phyloP scores from a whole-genome alignment of 2,888 invertebrate genomes.

The Apocheima hispidaria region DNA sequence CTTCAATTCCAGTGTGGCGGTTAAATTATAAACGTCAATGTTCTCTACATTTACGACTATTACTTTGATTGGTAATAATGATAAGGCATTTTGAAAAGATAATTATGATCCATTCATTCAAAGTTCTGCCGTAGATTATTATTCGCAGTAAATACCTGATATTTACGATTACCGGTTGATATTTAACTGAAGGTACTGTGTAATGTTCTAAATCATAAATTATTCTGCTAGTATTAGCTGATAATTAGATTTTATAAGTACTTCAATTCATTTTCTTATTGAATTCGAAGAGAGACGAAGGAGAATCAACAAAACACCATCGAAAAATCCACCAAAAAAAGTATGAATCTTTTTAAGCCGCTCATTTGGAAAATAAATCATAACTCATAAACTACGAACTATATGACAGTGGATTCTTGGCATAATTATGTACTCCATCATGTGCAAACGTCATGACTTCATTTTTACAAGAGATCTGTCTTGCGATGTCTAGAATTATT shows the following conservation, averaged over 20 bases:
- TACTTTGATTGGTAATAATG: slow-evolving; percentile 28
- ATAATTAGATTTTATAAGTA: neutral
- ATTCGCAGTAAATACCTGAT: slow-evolving; percentile 16
- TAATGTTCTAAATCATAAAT: neutral
- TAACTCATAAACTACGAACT: no score
- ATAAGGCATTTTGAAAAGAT: slow-evolving; percentile 26
- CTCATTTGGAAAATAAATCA: no score
- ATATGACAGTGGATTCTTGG: no score
- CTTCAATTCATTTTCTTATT: no score
- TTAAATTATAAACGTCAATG: slow-evolving; percentile 26
- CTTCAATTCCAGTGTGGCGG: slow-evolving; percentile 1
- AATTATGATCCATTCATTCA: slow-evolving; percentile 28
- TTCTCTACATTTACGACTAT: slow-evolving; percentile 27
- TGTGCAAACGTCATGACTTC: no score
- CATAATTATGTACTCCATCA: no score
- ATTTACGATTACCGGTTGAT: slow-evolving; percentile 8
- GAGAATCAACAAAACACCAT: no score
- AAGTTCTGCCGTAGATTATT: slow-evolving; percentile 17
- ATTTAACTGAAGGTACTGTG: neutral
- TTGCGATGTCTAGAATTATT: no score
- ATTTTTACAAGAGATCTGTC: no score
- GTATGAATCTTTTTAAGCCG: no score
- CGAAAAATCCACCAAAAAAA: no score
- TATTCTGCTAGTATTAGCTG: neutral
- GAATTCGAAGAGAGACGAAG: no score